Conservation (phyloP, 2,888 invertebrate species). For the Geophilus truncorum region DNA sequence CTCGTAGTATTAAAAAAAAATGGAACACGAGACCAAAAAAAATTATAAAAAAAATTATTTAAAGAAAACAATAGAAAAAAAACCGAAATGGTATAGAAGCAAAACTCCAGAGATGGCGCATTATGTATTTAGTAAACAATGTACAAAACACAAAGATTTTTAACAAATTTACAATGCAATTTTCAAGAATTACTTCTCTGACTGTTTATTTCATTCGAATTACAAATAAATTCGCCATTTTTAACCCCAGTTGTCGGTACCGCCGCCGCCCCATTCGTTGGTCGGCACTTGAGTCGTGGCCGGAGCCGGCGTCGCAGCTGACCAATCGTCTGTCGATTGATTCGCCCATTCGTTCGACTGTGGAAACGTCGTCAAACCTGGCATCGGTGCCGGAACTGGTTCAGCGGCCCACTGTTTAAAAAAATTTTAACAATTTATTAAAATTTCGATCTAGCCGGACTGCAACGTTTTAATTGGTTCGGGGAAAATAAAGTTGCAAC, state of each 20-base stretch:
- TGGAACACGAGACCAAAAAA: too few relatives aligned
- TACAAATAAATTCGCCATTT: background rate
- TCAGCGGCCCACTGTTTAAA: background rate
- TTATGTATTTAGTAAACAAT: slow-evolving; percentile 8
- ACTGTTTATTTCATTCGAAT: background rate
- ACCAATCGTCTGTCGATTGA: background rate
- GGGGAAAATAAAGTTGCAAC: background rate
- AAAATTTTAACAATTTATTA: background rate
- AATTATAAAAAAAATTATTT: too few relatives aligned
- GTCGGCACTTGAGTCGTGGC: background rate
- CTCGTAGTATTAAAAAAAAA: too few relatives aligned
- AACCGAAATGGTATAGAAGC: too few relatives aligned
- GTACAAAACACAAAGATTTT: background rate
- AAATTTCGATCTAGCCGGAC: too few relatives aligned
- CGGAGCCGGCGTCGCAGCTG: background rate
- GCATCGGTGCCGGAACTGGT: background rate
- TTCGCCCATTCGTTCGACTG: background rate
- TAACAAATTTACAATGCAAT: slow-evolving; percentile 11
- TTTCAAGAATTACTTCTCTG: background rate
- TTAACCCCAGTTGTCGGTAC: background rate
- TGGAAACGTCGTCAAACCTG: background rate
- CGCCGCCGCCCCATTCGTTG: slow-evolving; percentile 29
- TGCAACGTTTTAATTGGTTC: background rate
- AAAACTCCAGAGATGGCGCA: background rate
- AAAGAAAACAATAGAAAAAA: background rate